Evolutionary conservation across 53 echinoderm and acorn worm species (phyloP).

Genomic region (Echinometra lucunter): DNA sequence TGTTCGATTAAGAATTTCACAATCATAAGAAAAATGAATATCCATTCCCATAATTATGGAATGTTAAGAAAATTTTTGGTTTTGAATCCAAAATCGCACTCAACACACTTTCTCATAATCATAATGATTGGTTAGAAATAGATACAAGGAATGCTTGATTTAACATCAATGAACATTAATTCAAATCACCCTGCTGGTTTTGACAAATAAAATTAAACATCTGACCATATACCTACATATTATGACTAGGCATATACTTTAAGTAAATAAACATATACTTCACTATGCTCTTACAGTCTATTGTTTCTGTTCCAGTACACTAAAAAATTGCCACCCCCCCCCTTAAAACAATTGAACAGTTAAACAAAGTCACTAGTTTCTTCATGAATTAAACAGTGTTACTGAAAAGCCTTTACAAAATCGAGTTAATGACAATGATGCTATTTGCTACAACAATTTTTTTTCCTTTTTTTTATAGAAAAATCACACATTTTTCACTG

Average conservation of each 20-base stretch:
- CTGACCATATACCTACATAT: neutral
- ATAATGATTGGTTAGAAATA: neutral
- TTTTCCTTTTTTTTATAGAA: too few relatives aligned
- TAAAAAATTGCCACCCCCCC: too few relatives aligned
- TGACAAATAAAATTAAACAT: neutral
- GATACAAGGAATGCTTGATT: conserved; percentile 10
- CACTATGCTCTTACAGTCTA: neutral
- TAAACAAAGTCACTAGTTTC: neutral
- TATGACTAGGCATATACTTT: neutral
- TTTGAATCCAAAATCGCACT: neutral
- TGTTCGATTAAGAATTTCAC: conserved; percentile 24
- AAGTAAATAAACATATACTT: neutral
- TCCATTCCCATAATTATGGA: neutral
- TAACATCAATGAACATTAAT: neutral
- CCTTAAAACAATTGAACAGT: neutral
- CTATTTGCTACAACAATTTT: conserved; percentile 10
- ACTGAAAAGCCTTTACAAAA: neutral
- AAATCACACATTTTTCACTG: conserved; percentile 34
- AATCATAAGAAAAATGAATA: neutral
- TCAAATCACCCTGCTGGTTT: neutral
- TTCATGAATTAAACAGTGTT: neutral
- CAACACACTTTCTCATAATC: neutral
- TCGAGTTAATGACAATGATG: neutral
- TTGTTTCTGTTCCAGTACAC: neutral
- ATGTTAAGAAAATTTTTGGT: conserved; percentile 33